These are phyloP conservation scores for Poeciliopsis retropinna DNA, from an alignment of 2,113 vertebrate genomes.

Conservation along the genomic window DNA sequence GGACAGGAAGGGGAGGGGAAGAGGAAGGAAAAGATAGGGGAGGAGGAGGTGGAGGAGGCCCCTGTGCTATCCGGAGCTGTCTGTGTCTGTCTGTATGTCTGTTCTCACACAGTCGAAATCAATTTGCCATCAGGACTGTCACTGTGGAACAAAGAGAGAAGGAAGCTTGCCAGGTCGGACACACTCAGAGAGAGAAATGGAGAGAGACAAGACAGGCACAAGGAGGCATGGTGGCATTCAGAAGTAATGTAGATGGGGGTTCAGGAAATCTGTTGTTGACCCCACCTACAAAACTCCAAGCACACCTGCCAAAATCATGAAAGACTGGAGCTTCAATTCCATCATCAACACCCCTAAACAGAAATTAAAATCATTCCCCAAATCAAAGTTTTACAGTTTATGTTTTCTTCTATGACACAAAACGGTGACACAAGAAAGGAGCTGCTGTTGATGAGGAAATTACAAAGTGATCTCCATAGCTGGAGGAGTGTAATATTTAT, in stretches of 20 bases:
- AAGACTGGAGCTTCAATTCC: conserved; percentile 64
- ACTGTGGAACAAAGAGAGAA: conserved; percentile 95
- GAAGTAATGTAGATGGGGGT: conserved; percentile 55
- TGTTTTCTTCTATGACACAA: neutral
- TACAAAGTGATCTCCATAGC: conserved; percentile 65
- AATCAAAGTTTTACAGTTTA: neutral
- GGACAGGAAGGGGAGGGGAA: conserved; percentile 64
- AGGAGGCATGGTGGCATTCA: conserved; percentile 59
- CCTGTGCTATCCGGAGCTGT: conserved; percentile 85
- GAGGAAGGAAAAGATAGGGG: conserved; percentile 49
- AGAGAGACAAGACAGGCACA: conserved; percentile 82
- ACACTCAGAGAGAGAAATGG: conserved; percentile 83
- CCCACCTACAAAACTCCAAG: conserved; percentile 71
- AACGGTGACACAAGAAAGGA: conserved; percentile 1
- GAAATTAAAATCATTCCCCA: conserved; percentile 9
- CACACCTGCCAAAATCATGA: conserved; percentile 57
- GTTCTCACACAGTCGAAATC: conserved; percentile 99
- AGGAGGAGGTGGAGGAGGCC: conserved; percentile 63
- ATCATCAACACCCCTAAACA: conserved; percentile 58
- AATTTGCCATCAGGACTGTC: conserved; percentile 98
- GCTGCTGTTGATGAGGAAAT: conserved; percentile 68
- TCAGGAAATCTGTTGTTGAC: conserved; percentile 27
- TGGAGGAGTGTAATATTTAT: conserved; percentile 48
- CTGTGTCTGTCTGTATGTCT: conserved; percentile 86
- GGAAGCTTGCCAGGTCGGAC: conserved; percentile 89